These are phyloP conservation scores for Tenthredo notha DNA, from an alignment of 2,888 invertebrate species.

Conservation along the genomic window DNA sequence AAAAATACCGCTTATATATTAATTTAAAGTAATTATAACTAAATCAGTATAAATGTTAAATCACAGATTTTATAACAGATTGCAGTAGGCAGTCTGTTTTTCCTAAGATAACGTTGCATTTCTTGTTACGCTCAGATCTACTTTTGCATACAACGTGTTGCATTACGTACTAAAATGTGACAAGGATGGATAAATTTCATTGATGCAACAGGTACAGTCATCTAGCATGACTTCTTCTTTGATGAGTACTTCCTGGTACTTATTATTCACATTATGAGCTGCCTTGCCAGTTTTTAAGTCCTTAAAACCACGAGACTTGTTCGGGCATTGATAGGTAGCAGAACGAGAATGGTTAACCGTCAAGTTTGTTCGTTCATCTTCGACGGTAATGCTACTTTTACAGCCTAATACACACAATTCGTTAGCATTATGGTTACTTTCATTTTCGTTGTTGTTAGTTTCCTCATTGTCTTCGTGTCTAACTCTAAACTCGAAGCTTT, in stretches of 20 bases:
- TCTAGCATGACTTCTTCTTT: slow-evolving; percentile 60
- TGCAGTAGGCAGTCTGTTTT: background rate
- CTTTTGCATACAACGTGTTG: background rate
- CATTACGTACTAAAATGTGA: background rate
- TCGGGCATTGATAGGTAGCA: background rate
- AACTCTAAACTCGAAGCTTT: slow-evolving; percentile 12
- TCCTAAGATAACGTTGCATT: background rate
- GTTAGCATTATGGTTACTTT: background rate
- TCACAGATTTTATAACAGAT: background rate
- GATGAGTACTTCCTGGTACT: slow-evolving; percentile 48
- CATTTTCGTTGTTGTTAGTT: background rate
- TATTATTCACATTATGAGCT: background rate
- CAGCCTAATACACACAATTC: background rate
- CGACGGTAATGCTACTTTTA: background rate
- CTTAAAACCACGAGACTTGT: background rate
- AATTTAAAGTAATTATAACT: background rate
- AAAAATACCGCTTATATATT: background rate
- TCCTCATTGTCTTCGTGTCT: background rate
- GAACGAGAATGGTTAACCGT: slow-evolving; percentile 1
- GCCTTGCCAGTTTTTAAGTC: background rate
- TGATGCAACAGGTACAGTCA: slow-evolving; percentile 49
- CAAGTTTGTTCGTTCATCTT: background rate
- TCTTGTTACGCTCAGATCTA: background rate
- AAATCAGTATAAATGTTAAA: background rate
- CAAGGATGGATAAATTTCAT: slow-evolving; percentile 40